phyloP scores from a whole-genome alignment of 92 coral and sea anemone species.

The Scolanthus callimorphus region DNA sequence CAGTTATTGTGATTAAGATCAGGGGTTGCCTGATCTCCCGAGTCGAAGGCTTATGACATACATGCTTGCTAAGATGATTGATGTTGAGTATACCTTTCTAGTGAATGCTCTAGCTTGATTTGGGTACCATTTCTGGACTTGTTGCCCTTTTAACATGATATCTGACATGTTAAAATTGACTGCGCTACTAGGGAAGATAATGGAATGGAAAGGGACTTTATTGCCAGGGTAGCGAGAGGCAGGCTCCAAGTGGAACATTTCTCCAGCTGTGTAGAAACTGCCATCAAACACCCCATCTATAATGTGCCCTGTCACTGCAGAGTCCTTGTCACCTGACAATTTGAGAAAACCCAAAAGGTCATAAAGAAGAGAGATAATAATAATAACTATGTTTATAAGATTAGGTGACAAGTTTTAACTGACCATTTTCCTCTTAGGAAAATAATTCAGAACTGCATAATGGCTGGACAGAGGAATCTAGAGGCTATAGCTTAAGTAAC shows the following conservation, averaged over 20 bases:
- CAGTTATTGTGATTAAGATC: no score
- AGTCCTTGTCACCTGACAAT: conserved; percentile 58
- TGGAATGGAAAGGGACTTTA: conserved; percentile 52
- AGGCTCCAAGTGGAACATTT: conserved; percentile 61
- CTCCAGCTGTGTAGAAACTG: conserved; percentile 36
- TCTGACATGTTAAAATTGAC: conserved; percentile 31
- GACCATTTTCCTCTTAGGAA: not conserved
- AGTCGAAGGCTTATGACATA: not conserved
- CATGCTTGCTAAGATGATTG: no score
- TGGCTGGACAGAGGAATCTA: no score
- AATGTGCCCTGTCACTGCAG: conserved; percentile 69
- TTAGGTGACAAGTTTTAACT: not conserved
- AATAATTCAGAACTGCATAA: no score
- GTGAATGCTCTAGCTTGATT: not conserved
- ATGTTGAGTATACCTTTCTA: not conserved
- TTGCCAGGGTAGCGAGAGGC: conserved; percentile 33
- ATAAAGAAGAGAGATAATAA: no score
- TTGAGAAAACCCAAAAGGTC: no score
- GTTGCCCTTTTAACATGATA: not conserved
- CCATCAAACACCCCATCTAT: conserved; percentile 69
- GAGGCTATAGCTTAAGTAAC: no score
- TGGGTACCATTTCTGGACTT: not conserved
- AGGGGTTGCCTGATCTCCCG: no score
- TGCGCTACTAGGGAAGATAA: conserved; percentile 43
- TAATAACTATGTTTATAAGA: no score